Percentiles rank a stretch among this genome's conserved stretches.
Evolutionary conservation across 2,113 vertebrate genomes (phyloP).

Genomic region (Charadrius vociferus): DNA sequence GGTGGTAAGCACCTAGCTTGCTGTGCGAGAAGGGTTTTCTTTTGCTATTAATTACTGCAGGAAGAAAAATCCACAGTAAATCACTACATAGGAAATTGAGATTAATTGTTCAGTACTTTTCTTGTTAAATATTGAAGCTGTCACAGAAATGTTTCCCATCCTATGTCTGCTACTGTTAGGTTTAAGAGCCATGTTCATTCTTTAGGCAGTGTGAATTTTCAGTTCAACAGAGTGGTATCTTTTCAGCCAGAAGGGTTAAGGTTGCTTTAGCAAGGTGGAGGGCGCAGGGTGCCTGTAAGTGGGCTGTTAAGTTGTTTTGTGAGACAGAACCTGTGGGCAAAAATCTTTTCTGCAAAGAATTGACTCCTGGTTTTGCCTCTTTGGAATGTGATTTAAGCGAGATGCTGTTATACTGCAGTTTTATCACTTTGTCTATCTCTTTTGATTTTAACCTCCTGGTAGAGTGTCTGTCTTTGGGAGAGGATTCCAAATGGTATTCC

Average conservation of each 20-base stretch:
- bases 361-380: background rate
- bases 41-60: background rate
- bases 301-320: background rate
- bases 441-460: background rate
- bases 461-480: background rate
- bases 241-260: background rate
- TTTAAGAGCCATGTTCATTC: background rate
- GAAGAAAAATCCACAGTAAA: background rate
- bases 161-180: background rate
- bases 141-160: background rate
- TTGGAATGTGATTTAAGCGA: background rate
- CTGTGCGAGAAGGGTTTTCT: background rate
- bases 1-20: background rate
- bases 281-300: background rate
- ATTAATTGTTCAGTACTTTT: background rate
- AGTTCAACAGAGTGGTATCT: background rate
- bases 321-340: background rate
- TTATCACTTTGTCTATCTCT: background rate
- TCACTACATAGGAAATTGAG: background rate
- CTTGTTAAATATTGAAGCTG: background rate
- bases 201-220: background rate
- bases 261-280: background rate
- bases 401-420: background rate
- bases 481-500: background rate
- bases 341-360: background rate